These are phyloP conservation scores for Leptonema lineaticorne DNA, from an alignment of 1,140 invertebrate genomes.

Conservation along the genomic window DNA sequence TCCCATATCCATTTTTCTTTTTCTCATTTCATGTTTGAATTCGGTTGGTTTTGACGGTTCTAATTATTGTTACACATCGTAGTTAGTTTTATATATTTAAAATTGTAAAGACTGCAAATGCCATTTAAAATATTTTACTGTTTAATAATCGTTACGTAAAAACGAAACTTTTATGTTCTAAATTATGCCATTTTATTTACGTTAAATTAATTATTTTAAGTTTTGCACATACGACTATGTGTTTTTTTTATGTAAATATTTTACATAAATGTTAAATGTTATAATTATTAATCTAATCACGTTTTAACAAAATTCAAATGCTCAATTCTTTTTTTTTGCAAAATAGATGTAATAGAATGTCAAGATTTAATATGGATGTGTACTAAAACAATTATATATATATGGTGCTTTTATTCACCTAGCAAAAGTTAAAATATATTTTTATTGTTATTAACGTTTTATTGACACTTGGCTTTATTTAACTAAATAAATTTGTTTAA, in stretches of 20 bases:
- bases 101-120: background rate
- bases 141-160: too few species aligned
- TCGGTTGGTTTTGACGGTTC: too few species aligned
- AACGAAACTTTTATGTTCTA: too few species aligned
- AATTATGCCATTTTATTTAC: too few species aligned
- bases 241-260: background rate
- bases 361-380: too few species aligned
- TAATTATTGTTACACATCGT: too few species aligned
- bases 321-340: background rate
- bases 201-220: too few species aligned
- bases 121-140: slow-evolving; percentile 6
- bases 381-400: background rate
- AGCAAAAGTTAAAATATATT: background rate
- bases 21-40: too few species aligned
- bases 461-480: background rate
- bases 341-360: background rate
- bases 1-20: too few species aligned
- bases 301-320: background rate
- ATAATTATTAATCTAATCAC: too few species aligned
- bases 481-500: background rate
- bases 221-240: too few species aligned
- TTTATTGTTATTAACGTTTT: background rate
- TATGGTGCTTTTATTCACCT: background rate
- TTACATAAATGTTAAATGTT: background rate
- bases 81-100: background rate